Conservation (phyloP, 2,797 vertebrate species). For the Philypnodon macrostomus region DNA sequence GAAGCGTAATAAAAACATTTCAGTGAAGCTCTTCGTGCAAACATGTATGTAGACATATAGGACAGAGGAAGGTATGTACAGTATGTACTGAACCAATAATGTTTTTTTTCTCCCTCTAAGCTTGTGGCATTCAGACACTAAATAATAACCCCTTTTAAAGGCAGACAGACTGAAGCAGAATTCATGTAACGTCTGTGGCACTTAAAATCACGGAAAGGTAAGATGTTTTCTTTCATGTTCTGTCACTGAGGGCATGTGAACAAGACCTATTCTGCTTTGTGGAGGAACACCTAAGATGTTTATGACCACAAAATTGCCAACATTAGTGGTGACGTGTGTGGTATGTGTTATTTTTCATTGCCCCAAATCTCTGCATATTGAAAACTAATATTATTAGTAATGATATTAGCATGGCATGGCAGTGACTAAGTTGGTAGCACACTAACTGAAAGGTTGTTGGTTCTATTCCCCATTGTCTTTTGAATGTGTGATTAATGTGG, state of each 20-base stretch:
- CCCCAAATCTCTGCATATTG: no score
- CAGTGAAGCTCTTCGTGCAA: background rate
- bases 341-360: no score
- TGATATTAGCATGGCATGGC: no score
- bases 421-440: no score
- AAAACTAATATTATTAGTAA: no score
- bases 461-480: no score
- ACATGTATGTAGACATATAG: background rate
- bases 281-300: conserved; percentile 24
- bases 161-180: conserved; percentile 20
- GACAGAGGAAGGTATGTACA: background rate
- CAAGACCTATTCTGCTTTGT: conserved; percentile 33
- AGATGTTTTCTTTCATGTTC: conserved; percentile 46
- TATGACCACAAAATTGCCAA: background rate
- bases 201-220: conserved; percentile 40
- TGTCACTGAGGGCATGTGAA: conserved; percentile 47
- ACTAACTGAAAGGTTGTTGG: no score
- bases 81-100: background rate
- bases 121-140: conserved; percentile 10
- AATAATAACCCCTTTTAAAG: conserved; percentile 31
- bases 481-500: no score
- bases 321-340: no score
- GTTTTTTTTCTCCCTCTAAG: conserved; percentile 20
- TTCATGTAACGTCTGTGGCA: conserved; percentile 30
- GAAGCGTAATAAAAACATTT: conserved; percentile 17